Evolutionary conservation across 2,888 invertebrate species (phyloP), one percentile per base, ranked within the genome.

Genomic region (Platycheirus rosarum): DNA sequence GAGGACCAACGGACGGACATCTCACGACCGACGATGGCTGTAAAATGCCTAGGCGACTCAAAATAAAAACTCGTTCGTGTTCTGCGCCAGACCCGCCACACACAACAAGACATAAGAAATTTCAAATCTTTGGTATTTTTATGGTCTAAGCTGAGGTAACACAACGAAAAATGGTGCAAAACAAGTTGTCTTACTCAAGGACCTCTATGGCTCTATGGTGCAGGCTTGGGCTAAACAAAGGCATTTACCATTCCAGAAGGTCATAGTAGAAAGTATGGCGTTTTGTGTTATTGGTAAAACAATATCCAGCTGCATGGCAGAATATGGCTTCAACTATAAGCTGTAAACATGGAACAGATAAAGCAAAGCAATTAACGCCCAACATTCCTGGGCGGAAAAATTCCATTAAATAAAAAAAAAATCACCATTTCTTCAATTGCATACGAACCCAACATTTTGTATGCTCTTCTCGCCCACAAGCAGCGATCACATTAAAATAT

Each of bases 141-240:
- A 80, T 65, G 51, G 48, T 46, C 65, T 65, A 51, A 79, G 48
- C 46, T 40, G 23, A 20, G 20, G 11, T 2, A 23, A 20, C 20
- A 29, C 32, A 14, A 11, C 29, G 18, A 11, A 46, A 48, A 37
- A 40, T 8, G 13, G 14, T 18, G 3, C 9, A 18, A 35, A 78
- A 74, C 73, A 57, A 55, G 55, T 63, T 79, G 69, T 63, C 60
- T 44, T 26, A 40, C 53, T 73, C 48, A 78, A 78, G 78, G 78
- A 79, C 79, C 79, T 74, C 63, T 32, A 2, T 16, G 16, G 11
- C n/a, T n/a, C n/a, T n/a, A n/a, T n/a, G n/a, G n/a, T n/a, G n/a
- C 14, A 13, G 18, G 20, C 37, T 37, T 37, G n/a, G 37, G n/a
- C n/a, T 1, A 2, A n/a, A 44, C 44, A 29, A 60, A 29, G 11